phyloP scores from a whole-genome alignment of 2,797 vertebrate genomes.

The Podarcis siculus region DNA sequence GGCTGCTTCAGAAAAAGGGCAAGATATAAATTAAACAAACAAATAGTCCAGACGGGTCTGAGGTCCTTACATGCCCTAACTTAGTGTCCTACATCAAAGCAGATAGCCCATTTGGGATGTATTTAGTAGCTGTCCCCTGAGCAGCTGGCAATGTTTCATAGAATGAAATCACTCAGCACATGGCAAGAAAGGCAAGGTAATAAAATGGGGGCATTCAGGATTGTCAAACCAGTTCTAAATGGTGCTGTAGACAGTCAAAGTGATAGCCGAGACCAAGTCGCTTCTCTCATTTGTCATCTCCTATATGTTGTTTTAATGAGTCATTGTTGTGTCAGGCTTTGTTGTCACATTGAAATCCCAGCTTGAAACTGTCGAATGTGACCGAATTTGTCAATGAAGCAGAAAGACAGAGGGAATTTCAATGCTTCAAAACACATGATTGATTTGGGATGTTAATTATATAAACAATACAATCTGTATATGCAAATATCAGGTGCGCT shows the following conservation, averaged over 20 bases:
- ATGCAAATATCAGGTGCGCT: conserved; percentile 67
- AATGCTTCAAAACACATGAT: conserved; percentile 58
- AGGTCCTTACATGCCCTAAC: not conserved
- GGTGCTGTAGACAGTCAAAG: not conserved
- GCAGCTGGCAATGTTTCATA: not conserved
- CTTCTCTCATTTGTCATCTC: conserved; percentile 39
- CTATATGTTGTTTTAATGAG: conserved; percentile 53
- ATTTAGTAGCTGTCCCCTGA: conserved; percentile 26
- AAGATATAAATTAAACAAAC: not conserved
- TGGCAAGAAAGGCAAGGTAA: not conserved
- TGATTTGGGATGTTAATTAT: conserved; percentile 64
- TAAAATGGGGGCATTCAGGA: not conserved
- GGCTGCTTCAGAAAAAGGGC: too few species aligned
- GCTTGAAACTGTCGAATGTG: conserved; percentile 51
- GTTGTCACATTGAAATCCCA: conserved; percentile 49
- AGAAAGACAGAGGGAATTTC: conserved; percentile 46
- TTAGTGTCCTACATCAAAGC: conserved; percentile 11
- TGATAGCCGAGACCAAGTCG: not conserved
- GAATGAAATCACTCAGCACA: conserved; percentile 46
- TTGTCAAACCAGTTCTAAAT: conserved; percentile 10
- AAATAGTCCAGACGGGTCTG: not conserved
- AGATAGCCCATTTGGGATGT: not conserved
- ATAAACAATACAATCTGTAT: conserved; percentile 67
- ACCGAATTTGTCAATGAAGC: conserved; percentile 57
- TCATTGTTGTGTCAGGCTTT: conserved; percentile 26